Evolutionary conservation across 2,797 vertebrate species (phyloP).

Genomic region (Chlorospingus flavigularis): DNA sequence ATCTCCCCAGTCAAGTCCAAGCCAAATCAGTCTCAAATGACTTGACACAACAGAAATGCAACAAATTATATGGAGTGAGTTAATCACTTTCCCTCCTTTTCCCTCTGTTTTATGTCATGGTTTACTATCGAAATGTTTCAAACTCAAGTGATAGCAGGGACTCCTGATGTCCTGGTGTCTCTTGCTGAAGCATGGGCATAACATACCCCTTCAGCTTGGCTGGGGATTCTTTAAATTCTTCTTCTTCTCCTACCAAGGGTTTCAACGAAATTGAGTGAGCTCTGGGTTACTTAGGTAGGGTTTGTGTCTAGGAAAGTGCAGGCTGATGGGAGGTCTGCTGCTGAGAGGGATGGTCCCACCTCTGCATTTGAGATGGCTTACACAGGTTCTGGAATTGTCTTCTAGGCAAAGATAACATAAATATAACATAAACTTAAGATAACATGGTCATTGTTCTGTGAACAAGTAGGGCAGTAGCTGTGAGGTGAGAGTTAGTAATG

Average conservation of each 20-base stretch:
- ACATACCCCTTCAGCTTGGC: not conserved
- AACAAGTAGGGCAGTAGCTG: not conserved
- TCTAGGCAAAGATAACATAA: not conserved
- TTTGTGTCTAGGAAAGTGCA: not conserved
- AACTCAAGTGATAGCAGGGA: not conserved
- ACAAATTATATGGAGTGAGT: not conserved
- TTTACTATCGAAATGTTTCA: not conserved
- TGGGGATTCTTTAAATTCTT: not conserved
- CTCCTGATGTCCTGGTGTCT: not conserved
- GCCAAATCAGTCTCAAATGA: not conserved
- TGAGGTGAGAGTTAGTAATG: not conserved
- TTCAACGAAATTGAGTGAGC: not conserved
- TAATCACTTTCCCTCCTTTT: not conserved
- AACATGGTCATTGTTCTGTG: not conserved
- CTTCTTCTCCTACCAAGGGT: not conserved
- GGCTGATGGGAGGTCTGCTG: not conserved
- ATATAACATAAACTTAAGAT: not conserved
- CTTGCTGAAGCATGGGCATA: not conserved
- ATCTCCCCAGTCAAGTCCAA: not conserved
- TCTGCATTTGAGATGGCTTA: not conserved
- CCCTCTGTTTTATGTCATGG: not conserved
- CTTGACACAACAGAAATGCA: not conserved
- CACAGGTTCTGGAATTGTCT: not conserved
- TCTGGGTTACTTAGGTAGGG: not conserved
- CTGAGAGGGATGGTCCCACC: not conserved